phyloP scores from a whole-genome alignment of 53 echinoderm and acorn worm genomes.

The Echinometra lucunter region DNA sequence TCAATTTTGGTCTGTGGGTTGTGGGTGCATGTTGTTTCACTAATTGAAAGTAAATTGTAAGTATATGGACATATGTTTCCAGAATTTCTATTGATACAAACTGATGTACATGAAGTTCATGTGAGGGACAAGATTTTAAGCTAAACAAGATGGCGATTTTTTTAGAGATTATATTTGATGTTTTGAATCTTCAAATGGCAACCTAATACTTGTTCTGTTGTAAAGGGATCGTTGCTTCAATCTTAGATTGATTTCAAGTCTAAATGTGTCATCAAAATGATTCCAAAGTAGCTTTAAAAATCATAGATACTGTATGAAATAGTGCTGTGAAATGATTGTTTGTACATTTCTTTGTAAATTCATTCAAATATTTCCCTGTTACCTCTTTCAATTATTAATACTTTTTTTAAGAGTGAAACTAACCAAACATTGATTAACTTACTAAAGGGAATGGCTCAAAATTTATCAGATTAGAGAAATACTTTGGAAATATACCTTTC shows the following conservation, averaged over 20 bases:
- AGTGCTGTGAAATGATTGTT: not conserved
- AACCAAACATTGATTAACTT: not conserved
- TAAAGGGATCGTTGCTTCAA: not conserved
- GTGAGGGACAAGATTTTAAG: no score
- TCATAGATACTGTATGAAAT: not conserved
- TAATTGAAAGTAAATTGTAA: not conserved
- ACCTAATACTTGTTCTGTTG: not conserved
- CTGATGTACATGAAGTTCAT: not conserved
- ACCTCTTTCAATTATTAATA: not conserved
- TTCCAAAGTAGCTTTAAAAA: not conserved
- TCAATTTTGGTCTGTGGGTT: not conserved
- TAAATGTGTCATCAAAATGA: no score
- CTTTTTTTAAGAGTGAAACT: not conserved
- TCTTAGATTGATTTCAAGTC: not conserved
- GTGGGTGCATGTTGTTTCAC: slow-evolving; percentile 43
- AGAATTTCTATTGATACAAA: not conserved
- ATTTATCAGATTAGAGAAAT: no score
- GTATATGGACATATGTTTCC: not conserved
- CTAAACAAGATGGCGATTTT: no score
- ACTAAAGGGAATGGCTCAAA: not conserved
- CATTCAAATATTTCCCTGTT: not conserved
- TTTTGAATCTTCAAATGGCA: not conserved
- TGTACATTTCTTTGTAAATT: not conserved
- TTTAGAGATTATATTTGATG: not conserved
- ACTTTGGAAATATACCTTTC: no score